Percentiles rank a stretch among this genome's conserved stretches.
These are phyloP conservation scores for Physella acuta DNA, from an alignment of 1,140 invertebrate genomes.

Conservation along the genomic window DNA sequence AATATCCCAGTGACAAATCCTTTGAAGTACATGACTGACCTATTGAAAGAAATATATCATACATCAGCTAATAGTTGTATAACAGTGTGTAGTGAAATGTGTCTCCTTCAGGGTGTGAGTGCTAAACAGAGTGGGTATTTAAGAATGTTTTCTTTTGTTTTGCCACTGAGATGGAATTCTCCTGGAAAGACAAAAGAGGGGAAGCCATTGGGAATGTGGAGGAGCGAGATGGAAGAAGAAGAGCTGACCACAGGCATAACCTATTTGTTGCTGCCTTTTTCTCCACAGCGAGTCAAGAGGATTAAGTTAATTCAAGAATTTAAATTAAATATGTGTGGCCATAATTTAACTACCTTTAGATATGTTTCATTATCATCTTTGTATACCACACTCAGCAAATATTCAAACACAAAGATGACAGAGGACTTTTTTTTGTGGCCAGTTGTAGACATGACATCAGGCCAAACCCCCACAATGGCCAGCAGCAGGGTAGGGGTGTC, in stretches of 20 bases:
- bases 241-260: neutral
- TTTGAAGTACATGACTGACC: neutral
- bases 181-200: neutral
- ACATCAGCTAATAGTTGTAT: neutral
- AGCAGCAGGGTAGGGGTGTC: constrained; percentile 14
- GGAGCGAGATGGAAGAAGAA: too few species aligned
- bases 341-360: neutral
- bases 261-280: neutral
- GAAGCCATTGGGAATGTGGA: too few species aligned
- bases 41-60: neutral
- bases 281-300: too few species aligned
- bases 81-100: neutral
- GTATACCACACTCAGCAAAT: constrained; percentile 6
- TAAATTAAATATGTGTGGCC: neutral
- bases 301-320: neutral
- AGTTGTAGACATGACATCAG: constrained; percentile 18
- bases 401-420: neutral
- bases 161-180: neutral
- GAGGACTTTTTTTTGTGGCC: neutral
- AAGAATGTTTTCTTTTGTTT: neutral
- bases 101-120: neutral
- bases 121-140: neutral
- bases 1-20: neutral
- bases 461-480: constrained; percentile 31
- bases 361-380: neutral